Evolutionary conservation across 2,888 invertebrate species (phyloP).

Genomic region (Saturnia pavonia): DNA sequence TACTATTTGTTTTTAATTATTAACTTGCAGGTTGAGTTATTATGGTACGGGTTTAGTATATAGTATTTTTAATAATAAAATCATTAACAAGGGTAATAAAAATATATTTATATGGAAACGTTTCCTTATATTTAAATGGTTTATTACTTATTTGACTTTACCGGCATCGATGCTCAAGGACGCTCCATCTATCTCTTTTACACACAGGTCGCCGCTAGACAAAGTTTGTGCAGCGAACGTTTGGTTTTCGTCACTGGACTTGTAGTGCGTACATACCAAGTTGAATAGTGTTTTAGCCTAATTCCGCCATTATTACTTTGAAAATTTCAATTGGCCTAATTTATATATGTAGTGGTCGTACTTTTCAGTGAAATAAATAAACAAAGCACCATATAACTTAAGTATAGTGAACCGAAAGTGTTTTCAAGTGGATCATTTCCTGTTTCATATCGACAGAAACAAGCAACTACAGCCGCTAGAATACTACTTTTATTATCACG

Average conservation of each 20-base stretch:
- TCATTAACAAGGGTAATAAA: neutral
- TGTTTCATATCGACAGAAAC: constrained; percentile 75
- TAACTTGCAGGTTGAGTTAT: neutral
- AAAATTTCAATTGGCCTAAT: constrained; percentile 56
- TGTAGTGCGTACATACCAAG: constrained; percentile 56
- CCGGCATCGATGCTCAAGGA: constrained; percentile 71
- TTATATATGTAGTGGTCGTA: constrained; percentile 32
- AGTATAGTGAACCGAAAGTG: constrained; percentile 42
- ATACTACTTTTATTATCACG: constrained; percentile 79
- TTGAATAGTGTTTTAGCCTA: constrained; percentile 68
- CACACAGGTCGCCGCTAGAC: constrained; percentile 28
- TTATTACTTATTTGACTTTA: constrained; percentile 68
- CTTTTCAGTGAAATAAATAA: constrained; percentile 21
- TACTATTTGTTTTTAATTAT: neutral
- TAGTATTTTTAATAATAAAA: neutral
- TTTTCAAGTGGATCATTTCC: constrained; percentile 74
- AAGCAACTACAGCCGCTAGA: constrained; percentile 75
- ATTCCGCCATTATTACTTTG: constrained; percentile 76
- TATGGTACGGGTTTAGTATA: neutral
- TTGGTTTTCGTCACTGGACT: constrained; percentile 69
- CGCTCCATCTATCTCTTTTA: constrained; percentile 61
- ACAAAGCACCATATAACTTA: constrained; percentile 20
- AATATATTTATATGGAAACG: neutral
- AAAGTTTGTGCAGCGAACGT: constrained; percentile 55
- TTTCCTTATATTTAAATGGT: neutral